Evolutionary conservation across 2,888 invertebrate species (phyloP).

Genomic region (Polylopha cassiicola): DNA sequence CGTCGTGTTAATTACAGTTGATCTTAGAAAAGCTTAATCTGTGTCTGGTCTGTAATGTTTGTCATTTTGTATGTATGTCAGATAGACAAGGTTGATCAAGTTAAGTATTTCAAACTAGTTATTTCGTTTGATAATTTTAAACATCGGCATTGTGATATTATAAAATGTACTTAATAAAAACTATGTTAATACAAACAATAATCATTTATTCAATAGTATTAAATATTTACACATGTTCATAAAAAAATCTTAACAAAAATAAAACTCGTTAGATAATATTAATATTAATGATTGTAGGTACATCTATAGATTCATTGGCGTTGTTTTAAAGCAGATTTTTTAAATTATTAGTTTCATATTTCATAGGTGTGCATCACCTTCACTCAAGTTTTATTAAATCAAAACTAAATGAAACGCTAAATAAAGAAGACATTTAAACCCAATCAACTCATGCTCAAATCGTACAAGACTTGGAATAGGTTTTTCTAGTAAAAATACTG

Average conservation of each 20-base stretch:
- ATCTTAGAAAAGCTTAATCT: no score
- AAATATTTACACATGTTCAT: slow-evolving; percentile 50
- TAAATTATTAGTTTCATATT: slow-evolving; percentile 4
- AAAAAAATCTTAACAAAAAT: slow-evolving; percentile 50
- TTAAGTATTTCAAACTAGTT: no score
- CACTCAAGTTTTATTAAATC: background rate
- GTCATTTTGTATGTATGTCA: no score
- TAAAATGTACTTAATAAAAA: slow-evolving; percentile 32
- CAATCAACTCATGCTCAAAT: slow-evolving; percentile 13
- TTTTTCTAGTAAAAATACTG: slow-evolving; percentile 30
- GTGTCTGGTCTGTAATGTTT: no score
- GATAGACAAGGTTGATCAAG: no score
- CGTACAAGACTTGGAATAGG: slow-evolving; percentile 18
- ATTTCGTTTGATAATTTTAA: no score
- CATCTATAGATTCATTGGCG: slow-evolving; percentile 35
- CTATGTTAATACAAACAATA: slow-evolving; percentile 40
- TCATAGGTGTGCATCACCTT: no score
- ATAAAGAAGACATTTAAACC: slow-evolving; percentile 10
- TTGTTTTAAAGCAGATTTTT: slow-evolving; percentile 28
- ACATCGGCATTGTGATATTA: no score
- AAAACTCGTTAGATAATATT: slow-evolving; percentile 22
- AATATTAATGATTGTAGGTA: slow-evolving; percentile 15
- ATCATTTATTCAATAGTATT: slow-evolving; percentile 46
- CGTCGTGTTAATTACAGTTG: slow-evolving; percentile 13
- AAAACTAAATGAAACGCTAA: no score